Percentiles rank a stretch among this genome's conserved stretches.
These are phyloP conservation scores for Lethocerus indicus DNA, from an alignment of 1,140 invertebrate genomes.

Conservation along the genomic window DNA sequence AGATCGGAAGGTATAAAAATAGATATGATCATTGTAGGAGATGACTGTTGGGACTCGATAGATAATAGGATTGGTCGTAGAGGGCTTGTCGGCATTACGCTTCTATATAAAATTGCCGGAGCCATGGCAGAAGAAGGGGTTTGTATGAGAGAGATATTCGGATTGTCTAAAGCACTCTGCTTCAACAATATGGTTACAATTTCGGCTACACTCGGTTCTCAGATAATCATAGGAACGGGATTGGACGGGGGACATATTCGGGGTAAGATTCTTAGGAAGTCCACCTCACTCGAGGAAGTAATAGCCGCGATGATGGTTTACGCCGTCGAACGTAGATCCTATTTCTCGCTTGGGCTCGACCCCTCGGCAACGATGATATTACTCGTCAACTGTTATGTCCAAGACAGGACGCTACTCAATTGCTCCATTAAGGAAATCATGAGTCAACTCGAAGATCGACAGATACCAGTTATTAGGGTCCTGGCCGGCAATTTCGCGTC, in stretches of 20 bases:
- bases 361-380: background rate
- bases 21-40: background rate
- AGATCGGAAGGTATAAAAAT: background rate
- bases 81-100: background rate
- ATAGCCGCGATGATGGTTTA: background rate
- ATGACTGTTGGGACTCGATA: background rate
- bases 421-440: background rate
- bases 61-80: background rate
- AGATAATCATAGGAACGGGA: background rate
- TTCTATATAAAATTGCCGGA: conserved; percentile 2
- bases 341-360: background rate
- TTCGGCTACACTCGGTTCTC: background rate
- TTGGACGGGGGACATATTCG: background rate
- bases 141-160: background rate
- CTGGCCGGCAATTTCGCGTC: background rate
- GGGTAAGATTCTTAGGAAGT: background rate
- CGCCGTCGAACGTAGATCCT: background rate
- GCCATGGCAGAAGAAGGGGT: background rate
- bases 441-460: background rate
- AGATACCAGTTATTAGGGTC: background rate
- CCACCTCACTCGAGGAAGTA: background rate
- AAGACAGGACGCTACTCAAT: background rate
- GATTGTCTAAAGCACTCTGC: background rate
- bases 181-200: background rate
- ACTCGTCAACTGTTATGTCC: background rate